These are phyloP conservation scores for Sebastes cheni DNA, from an alignment of 2,797 vertebrate species.

Conservation along the genomic window DNA sequence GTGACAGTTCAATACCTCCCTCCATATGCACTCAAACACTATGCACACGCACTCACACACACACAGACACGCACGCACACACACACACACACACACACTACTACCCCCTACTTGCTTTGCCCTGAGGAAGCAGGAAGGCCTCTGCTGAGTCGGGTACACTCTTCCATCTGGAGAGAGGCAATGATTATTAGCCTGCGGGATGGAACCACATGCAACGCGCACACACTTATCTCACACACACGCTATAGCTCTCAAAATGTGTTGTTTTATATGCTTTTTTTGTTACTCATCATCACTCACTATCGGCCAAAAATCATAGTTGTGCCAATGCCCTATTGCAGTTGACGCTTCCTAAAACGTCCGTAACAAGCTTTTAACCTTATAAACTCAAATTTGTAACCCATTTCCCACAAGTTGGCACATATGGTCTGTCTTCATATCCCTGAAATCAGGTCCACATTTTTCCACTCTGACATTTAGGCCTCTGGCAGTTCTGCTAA, in stretches of 20 bases:
- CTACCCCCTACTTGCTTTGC: slow-evolving; percentile 52
- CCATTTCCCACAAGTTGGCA: not conserved
- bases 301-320: not conserved
- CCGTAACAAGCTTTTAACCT: not conserved
- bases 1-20: slow-evolving; percentile 66
- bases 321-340: not conserved
- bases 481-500: slow-evolving; percentile 1
- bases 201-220: slow-evolving; percentile 18
- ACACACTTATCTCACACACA: slow-evolving; percentile 4
- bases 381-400: not conserved
- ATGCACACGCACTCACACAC: not conserved
- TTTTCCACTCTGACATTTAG: slow-evolving; percentile 25
- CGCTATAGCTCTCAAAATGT: not conserved
- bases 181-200: slow-evolving; percentile 68
- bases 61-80: not conserved
- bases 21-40: slow-evolving; percentile 24
- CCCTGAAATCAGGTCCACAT: not conserved
- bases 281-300: not conserved
- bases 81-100: slow-evolving; percentile 13
- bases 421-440: not conserved
- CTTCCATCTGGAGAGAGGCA: slow-evolving; percentile 74
- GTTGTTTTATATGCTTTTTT: not conserved
- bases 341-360: not conserved
- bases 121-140: slow-evolving; percentile 78
- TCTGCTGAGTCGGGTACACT: slow-evolving; percentile 72